Percentiles rank a stretch among this genome's conserved stretches.
These are phyloP conservation scores for Boleophthalmus pectinirostris DNA, from an alignment of 2,113 vertebrate genomes.

Conservation along the genomic window DNA sequence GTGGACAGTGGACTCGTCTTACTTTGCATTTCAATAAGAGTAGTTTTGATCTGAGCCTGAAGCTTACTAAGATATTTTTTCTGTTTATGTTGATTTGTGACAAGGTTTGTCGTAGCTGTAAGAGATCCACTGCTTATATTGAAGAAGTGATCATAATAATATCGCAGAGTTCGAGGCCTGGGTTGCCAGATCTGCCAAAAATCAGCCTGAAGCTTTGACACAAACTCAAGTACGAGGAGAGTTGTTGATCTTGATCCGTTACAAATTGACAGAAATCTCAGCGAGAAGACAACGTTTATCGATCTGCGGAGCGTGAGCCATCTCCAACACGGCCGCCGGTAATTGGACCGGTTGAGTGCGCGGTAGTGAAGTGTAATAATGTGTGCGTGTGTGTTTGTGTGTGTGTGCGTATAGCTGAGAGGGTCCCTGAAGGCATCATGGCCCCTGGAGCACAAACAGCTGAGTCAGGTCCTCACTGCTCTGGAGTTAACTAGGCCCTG, in stretches of 20 bases:
- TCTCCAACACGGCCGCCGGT: background rate
- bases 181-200: background rate
- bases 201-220: background rate
- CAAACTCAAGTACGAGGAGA: slow-evolving; percentile 11
- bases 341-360: slow-evolving; percentile 1
- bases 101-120: background rate
- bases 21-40: no score
- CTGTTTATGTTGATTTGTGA: background rate
- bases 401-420: background rate
- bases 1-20: no score
- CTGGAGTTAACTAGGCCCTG: background rate
- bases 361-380: background rate
- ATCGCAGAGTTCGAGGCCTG: background rate
- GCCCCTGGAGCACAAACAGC: slow-evolving; percentile 8
- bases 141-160: background rate
- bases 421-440: slow-evolving; percentile 5
- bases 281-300: background rate
- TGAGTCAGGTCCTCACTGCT: slow-evolving; percentile 4
- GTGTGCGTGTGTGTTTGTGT: slow-evolving; percentile 4
- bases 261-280: slow-evolving; percentile 10
- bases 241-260: background rate
- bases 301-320: slow-evolving; percentile 9
- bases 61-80: background rate
- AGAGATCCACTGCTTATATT: background rate
- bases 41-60: background rate